A percentile compares a stretch with the other conserved stretches of the same genome.
Evolutionary conservation across 2,888 invertebrate genomes (phyloP).

Genomic region (Candidula unifasciata): DNA sequence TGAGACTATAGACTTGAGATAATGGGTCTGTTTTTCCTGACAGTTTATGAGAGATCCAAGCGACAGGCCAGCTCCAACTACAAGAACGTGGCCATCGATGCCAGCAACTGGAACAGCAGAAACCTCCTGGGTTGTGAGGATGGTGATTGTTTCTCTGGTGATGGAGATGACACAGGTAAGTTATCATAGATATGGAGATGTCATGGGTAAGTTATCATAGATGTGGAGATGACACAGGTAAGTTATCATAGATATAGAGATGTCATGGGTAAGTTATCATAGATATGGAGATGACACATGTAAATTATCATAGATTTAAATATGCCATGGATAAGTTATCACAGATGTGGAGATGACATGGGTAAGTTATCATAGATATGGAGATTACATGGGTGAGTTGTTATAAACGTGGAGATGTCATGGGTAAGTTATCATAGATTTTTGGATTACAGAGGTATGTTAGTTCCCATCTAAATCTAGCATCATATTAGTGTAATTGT

Average conservation of each 20-base stretch:
- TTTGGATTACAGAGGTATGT: too few relatives aligned
- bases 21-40: neutral
- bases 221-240: neutral
- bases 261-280: neutral
- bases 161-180: neutral
- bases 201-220: neutral
- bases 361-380: too few relatives aligned
- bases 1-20: too few relatives aligned
- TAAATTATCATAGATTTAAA: too few relatives aligned
- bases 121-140: constrained; percentile 2
- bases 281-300: neutral
- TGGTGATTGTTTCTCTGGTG: neutral
- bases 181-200: neutral
- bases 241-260: neutral
- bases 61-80: constrained; percentile 12
- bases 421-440: too few relatives aligned
- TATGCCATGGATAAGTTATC: too few relatives aligned
- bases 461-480: too few relatives aligned
- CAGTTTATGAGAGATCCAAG: constrained; percentile 5
- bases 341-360: too few relatives aligned
- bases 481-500: too few relatives aligned
- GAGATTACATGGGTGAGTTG: too few relatives aligned
- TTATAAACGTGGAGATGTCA: too few relatives aligned
- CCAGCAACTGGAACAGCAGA: neutral
- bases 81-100: too few relatives aligned